Percentiles rank a stretch among this genome's conserved stretches.
Evolutionary conservation across 2,113 vertebrate species (phyloP).

Genomic region (Gallinago paraguaiae): DNA sequence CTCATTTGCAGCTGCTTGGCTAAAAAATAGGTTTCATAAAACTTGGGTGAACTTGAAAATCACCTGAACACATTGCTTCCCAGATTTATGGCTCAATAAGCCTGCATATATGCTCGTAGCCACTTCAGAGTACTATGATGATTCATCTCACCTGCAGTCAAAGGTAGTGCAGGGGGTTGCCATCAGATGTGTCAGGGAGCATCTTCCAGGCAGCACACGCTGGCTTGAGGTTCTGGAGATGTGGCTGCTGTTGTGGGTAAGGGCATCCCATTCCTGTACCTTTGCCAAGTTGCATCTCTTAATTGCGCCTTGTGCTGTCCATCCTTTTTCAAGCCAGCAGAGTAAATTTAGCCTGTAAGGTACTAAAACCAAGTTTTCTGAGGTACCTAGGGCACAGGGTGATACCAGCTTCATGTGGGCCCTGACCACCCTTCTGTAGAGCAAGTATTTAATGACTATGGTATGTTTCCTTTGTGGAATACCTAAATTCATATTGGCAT

Average conservation of each 20-base stretch:
- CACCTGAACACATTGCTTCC: slow-evolving; percentile 35
- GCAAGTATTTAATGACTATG: neutral
- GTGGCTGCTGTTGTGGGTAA: neutral
- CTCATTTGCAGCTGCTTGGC: slow-evolving; percentile 68
- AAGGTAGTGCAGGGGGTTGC: neutral
- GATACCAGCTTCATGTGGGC: neutral
- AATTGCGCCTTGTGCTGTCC: neutral
- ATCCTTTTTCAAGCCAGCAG: neutral
- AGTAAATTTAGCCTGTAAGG: neutral
- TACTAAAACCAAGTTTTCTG: neutral
- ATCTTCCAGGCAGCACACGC: neutral
- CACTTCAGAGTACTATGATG: slow-evolving; percentile 13
- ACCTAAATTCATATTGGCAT: neutral
- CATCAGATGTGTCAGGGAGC: neutral
- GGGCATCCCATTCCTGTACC: neutral
- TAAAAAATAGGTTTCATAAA: slow-evolving; percentile 79
- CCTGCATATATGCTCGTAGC: slow-evolving; percentile 41
- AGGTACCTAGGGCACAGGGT: neutral
- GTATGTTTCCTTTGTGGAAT: neutral
- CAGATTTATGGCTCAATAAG: slow-evolving; percentile 71
- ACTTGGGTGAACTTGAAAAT: slow-evolving; percentile 41
- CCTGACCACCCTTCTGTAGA: neutral
- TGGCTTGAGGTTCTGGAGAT: neutral
- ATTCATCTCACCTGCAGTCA: slow-evolving; percentile 3
- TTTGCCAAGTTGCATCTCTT: neutral